phyloP scores from a whole-genome alignment of 2,113 vertebrate genomes.

The Plectropomus leopardus region DNA sequence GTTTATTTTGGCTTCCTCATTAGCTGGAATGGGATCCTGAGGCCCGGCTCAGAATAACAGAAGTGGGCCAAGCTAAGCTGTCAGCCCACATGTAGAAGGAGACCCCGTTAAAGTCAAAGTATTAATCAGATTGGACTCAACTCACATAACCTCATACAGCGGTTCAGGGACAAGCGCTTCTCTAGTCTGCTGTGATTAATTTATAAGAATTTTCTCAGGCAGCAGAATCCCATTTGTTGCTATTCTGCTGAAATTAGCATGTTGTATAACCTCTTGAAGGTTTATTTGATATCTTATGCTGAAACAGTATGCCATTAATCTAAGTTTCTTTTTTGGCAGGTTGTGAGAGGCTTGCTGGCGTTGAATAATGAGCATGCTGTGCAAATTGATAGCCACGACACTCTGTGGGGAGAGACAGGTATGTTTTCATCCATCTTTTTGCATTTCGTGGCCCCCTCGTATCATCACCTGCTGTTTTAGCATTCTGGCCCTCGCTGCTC shows the following conservation, averaged over 20 bases:
- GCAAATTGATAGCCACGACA: slow-evolving; percentile 94
- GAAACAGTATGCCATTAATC: slow-evolving; percentile 72
- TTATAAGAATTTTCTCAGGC: slow-evolving; percentile 27
- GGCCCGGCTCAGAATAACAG: slow-evolving; percentile 51
- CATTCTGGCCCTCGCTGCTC: slow-evolving; percentile 50
- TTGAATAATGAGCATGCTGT: slow-evolving; percentile 87
- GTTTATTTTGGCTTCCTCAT: slow-evolving; percentile 69
- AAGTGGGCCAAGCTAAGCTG: slow-evolving; percentile 55
- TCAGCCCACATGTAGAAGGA: slow-evolving; percentile 43
- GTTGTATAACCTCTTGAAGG: slow-evolving; percentile 39
- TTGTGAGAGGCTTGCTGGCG: slow-evolving; percentile 90
- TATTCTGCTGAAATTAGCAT: slow-evolving; percentile 37
- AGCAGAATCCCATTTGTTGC: slow-evolving; percentile 5
- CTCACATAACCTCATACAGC: slow-evolving; percentile 4
- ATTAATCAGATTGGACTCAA: slow-evolving; percentile 54
- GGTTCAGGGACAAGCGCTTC: slow-evolving; percentile 27
- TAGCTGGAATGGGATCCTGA: slow-evolving; percentile 49
- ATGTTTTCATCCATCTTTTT: slow-evolving; percentile 78
- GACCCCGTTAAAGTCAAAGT: slow-evolving; percentile 36
- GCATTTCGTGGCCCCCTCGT: slow-evolving; percentile 47
- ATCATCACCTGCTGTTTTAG: slow-evolving; percentile 64
- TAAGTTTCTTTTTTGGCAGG: slow-evolving; percentile 86
- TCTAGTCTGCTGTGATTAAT: slow-evolving; percentile 46
- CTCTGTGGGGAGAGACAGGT: slow-evolving; percentile 99
- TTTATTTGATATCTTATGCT: slow-evolving; percentile 61